phyloP scores from a whole-genome alignment of 2,797 vertebrate species.

The Borostomias antarcticus region DNA sequence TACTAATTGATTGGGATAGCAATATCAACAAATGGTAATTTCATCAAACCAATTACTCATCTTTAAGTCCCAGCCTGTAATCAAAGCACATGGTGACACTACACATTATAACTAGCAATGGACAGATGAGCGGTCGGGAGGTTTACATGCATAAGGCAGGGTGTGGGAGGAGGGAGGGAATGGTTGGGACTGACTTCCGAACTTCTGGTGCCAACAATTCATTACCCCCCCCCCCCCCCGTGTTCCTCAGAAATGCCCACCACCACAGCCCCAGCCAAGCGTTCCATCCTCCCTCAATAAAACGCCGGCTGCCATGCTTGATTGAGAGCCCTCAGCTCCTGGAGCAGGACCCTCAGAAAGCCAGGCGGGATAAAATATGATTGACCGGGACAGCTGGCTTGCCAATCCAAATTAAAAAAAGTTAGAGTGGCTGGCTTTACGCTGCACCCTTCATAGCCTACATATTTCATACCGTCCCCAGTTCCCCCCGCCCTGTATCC shows the following conservation, averaged over 20 bases:
- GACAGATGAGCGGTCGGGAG: not conserved
- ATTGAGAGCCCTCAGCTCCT: conserved; percentile 73
- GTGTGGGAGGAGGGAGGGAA: too few species aligned
- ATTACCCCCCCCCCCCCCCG: conserved; percentile 21
- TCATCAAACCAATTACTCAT: conserved; percentile 7
- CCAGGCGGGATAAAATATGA: conserved; percentile 64
- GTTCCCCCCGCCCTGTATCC: conserved; percentile 1
- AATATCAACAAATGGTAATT: not conserved
- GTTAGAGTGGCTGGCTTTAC: conserved; percentile 68
- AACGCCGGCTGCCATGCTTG: conserved; percentile 65
- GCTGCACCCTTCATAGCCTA: conserved; percentile 43
- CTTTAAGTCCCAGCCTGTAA: not conserved
- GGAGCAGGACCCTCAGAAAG: conserved; percentile 67
- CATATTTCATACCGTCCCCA: conserved; percentile 63
- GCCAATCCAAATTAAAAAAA: conserved; percentile 79
- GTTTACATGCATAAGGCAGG: too few species aligned
- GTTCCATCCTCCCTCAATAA: conserved; percentile 61
- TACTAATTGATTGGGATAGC: conserved; percentile 3
- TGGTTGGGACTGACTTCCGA: conserved; percentile 5
- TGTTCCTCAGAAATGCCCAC: too few species aligned
- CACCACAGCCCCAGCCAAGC: conserved; percentile 7
- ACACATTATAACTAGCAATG: conserved; percentile 11
- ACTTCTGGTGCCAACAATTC: conserved; percentile 29
- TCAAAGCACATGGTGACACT: not conserved
- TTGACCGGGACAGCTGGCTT: conserved; percentile 59